These are phyloP conservation scores for Brotula barbata DNA, from an alignment of 2,797 vertebrate genomes.

Conservation along the genomic window DNA sequence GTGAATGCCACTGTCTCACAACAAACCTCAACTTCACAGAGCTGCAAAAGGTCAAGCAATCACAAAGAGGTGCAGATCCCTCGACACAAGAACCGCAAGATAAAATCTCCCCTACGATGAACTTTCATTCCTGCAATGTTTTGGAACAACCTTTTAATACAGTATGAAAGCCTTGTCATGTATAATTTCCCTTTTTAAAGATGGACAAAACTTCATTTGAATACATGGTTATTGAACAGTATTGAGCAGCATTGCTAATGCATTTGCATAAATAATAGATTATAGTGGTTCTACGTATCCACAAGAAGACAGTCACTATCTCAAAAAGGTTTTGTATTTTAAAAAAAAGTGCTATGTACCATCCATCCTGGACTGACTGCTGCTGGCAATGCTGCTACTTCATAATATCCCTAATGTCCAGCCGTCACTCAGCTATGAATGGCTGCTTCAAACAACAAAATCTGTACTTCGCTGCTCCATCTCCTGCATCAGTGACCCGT, in stretches of 20 bases:
- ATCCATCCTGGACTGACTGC: constrained; percentile 36
- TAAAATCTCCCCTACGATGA: too few species aligned
- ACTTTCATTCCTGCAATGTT: too few species aligned
- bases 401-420: constrained; percentile 40
- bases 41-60: neutral
- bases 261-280: too few species aligned
- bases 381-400: constrained; percentile 24
- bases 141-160: too few species aligned
- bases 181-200: too few species aligned
- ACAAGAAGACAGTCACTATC: constrained; percentile 4
- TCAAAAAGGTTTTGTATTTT: constrained; percentile 39
- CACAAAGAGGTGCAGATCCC: neutral
- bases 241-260: too few species aligned
- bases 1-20: neutral
- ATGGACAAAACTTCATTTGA: too few species aligned
- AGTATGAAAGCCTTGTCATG: too few species aligned
- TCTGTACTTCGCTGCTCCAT: constrained; percentile 18
- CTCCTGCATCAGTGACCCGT: constrained; percentile 13
- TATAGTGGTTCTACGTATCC: neutral
- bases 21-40: neutral
- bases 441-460: constrained; percentile 24
- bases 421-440: constrained; percentile 33
- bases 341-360: constrained; percentile 50
- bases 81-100: neutral
- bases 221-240: too few species aligned